phyloP scores from a whole-genome alignment of 2,888 invertebrate species.

The Keiferia lycopersicella region DNA sequence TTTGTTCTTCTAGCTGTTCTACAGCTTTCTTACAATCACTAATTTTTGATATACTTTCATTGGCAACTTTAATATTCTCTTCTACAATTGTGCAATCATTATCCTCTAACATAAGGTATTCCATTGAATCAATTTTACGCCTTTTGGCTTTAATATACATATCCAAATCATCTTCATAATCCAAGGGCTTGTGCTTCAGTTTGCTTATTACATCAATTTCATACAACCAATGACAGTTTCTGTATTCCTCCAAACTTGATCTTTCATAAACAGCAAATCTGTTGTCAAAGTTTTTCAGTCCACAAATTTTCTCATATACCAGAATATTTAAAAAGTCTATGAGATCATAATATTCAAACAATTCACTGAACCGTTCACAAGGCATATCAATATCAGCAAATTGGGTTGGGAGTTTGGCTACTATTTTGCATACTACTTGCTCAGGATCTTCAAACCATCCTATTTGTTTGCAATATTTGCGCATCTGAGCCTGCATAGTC shows the following conservation, averaged over 20 bases:
- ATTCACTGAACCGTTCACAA: constrained; percentile 57
- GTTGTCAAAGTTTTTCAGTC: constrained; percentile 67
- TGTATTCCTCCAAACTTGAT: constrained; percentile 75
- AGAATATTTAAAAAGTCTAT: constrained; percentile 79
- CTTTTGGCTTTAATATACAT: constrained; percentile 63
- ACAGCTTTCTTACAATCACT: constrained; percentile 63
- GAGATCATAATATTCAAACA: constrained; percentile 74
- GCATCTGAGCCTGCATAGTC: constrained; percentile 71
- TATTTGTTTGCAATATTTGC: constrained; percentile 74
- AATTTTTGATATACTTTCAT: constrained; percentile 58
- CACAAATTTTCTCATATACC: constrained; percentile 77
- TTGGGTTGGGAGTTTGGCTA: constrained; percentile 65
- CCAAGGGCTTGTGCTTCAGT: constrained; percentile 64
- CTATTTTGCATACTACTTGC: constrained; percentile 74
- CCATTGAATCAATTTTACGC: constrained; percentile 65
- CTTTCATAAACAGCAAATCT: constrained; percentile 81
- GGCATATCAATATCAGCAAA: constrained; percentile 63
- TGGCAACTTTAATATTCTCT: constrained; percentile 58
- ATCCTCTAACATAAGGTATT: constrained; percentile 69
- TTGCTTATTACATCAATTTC: constrained; percentile 53
- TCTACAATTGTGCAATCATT: constrained; percentile 64
- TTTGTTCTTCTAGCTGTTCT: constrained; percentile 69
- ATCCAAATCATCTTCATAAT: constrained; percentile 65
- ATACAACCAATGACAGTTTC: constrained; percentile 83
- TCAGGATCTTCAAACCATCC: constrained; percentile 74